Base-by-base conservation (phyloP, 2,888 invertebrate genomes). In the Spisula subtruncata region DNA sequence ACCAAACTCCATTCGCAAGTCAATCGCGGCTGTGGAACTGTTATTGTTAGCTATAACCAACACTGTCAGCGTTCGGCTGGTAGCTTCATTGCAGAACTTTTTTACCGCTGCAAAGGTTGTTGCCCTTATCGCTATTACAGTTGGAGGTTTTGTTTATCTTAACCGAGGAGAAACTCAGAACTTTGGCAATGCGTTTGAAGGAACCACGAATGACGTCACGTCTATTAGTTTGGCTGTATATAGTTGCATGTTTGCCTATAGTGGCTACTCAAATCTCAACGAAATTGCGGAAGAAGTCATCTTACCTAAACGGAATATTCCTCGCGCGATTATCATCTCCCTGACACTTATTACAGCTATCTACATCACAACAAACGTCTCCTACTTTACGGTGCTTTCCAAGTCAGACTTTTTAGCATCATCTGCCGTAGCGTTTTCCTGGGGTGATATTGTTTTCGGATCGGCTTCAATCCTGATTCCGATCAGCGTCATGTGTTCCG, bases 41-140 rank as follows among this genome's bases (percentile, higher is more conserved):
- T 14, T 98, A 96, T 98, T 98, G 97, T 98, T 99, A 96, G 97
- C 99, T 95, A 98, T 98, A 96, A 98, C 99, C 95, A 99, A 99
- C 97, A 98, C 99, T 97, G 98, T 98, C 97, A 99, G 99, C 97
- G 99, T 99, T 90, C 98, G 98, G 97, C 97, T 99, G 96, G 99
- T 99, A 16, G 99, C 99, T 90, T 98, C 98, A 95, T 98, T 99
- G 88, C 99, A 99, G 97, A 99, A 99, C 97, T 98, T 98, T 93
- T 99, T 99, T 97, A 99, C 99, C 48, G 98, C 98, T 87, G 98
- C 98, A 88, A 99, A 99, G 97, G 97, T 99, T 12, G 20, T 83
- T 5, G 93, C 93, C 6, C 85, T 93, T 20, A 46, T 93, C 10
- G 79, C 89, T 0, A 91, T 93, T 1, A 87, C 88, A 25, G 71